Conservation (phyloP, 2,797 vertebrate species). For the Vireo griseus region DNA sequence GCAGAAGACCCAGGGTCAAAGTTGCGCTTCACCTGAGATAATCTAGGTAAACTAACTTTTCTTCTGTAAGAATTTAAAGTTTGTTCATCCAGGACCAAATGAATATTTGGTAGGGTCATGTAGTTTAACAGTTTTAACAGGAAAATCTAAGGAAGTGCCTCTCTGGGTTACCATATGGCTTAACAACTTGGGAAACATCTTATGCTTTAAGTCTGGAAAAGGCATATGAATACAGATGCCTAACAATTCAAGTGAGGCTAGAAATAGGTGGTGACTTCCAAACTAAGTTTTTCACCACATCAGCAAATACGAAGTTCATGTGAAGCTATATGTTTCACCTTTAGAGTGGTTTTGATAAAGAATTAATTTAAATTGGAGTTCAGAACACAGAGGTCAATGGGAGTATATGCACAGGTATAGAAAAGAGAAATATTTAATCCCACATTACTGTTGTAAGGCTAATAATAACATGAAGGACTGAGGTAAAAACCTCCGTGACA, state of each 20-base stretch:
- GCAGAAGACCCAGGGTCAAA: neutral
- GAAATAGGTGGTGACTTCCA: neutral
- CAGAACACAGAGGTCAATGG: neutral
- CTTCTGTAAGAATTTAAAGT: neutral
- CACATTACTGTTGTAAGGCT: neutral
- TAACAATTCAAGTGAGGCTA: neutral
- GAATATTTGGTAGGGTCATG: neutral
- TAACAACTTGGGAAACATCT: neutral
- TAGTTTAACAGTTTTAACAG: neutral
- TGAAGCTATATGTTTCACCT: neutral
- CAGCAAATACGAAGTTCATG: neutral
- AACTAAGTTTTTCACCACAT: neutral
- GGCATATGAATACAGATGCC: neutral
- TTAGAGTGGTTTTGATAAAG: neutral
- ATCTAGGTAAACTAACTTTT: neutral
- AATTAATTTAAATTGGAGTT: neutral
- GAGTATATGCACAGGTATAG: neutral
- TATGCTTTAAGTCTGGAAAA: neutral
- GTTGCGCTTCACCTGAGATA: neutral
- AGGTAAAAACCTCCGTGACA: neutral
- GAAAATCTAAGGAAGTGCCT: neutral
- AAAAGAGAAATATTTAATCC: neutral
- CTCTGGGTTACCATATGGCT: neutral
- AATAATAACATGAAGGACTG: neutral
- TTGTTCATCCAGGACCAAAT: neutral